A percentile compares a stretch with the other conserved stretches of the same genome.
These are phyloP conservation scores for Gordius sp. DNA, from an alignment of 2,888 invertebrate species.

Conservation along the genomic window DNA sequence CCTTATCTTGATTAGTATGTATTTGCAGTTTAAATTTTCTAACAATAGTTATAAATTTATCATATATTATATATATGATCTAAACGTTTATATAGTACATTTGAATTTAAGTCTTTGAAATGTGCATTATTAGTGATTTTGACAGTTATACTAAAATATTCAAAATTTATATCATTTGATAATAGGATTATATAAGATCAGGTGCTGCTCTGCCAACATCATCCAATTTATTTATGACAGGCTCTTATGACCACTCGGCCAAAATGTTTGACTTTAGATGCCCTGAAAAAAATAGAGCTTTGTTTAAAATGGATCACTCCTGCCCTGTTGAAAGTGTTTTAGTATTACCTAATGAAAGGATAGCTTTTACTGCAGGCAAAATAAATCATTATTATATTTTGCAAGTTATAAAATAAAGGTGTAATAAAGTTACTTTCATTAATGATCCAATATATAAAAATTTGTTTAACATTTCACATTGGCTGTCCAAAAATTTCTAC, in stretches of 20 bases:
- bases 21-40: not conserved
- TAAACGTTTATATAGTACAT: not conserved
- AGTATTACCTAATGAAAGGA: slow-evolving; percentile 59
- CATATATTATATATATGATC: not conserved
- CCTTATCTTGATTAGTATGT: not conserved
- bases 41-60: not conserved
- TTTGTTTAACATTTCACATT: no score
- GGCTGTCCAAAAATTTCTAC: no score
- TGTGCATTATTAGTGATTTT: no score
- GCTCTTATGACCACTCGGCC: slow-evolving; percentile 57
- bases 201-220: slow-evolving; percentile 22
- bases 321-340: slow-evolving; percentile 62
- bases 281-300: slow-evolving; percentile 32
- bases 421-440: no score
- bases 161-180: slow-evolving; percentile 22
- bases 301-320: slow-evolving; percentile 53
- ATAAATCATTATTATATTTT: no score
- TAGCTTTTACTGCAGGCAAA: slow-evolving; percentile 69
- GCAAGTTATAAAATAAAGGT: no score
- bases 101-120: no score
- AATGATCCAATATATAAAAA: no score
- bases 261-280: slow-evolving; percentile 61
- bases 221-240: slow-evolving; percentile 21
- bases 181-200: slow-evolving; percentile 25
- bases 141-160: slow-evolving; percentile 15